These are phyloP conservation scores for Odontocerum albicorne DNA, from an alignment of 2,888 invertebrate genomes.

Conservation along the genomic window DNA sequence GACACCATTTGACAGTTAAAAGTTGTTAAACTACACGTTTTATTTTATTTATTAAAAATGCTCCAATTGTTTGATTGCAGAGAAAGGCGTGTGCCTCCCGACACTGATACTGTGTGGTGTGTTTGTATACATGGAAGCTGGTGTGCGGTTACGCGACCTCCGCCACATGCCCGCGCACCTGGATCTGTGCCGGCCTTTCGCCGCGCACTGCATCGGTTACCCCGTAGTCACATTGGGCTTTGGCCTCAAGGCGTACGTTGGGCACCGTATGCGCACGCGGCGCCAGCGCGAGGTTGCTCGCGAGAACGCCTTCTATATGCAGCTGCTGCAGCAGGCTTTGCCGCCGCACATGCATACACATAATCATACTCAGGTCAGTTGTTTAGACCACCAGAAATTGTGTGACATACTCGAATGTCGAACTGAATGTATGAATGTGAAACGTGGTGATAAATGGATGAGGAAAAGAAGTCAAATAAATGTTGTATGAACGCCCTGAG, in stretches of 20 bases:
- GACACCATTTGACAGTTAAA: too few species aligned
- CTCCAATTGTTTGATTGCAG: slow-evolving; percentile 52
- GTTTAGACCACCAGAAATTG: too few species aligned
- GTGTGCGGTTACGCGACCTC: slow-evolving; percentile 80
- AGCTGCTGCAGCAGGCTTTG: slow-evolving; percentile 87
- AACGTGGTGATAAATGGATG: too few species aligned
- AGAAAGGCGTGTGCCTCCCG: slow-evolving; percentile 91
- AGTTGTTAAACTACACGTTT: too few species aligned
- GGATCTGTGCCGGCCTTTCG: slow-evolving; percentile 93
- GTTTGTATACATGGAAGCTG: slow-evolving; percentile 93
- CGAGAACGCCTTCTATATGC: slow-evolving; percentile 94
- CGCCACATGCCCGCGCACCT: slow-evolving; percentile 83
- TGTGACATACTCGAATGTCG: too few species aligned
- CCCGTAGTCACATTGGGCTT: slow-evolving; percentile 95
- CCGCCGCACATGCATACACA: too few species aligned
- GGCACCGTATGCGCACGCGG: slow-evolving; percentile 86
- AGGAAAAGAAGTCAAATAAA: too few species aligned
- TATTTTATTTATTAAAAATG: not conserved
- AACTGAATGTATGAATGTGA: too few species aligned
- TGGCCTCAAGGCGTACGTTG: slow-evolving; percentile 91
- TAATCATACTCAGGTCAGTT: too few species aligned
- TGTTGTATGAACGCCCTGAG: too few species aligned
- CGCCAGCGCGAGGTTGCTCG: slow-evolving; percentile 92
- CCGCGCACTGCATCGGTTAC: slow-evolving; percentile 92
- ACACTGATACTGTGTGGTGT: slow-evolving; percentile 92